Conservation (phyloP, 1,140 invertebrate species). For the Eupristina koningsbergeri region DNA sequence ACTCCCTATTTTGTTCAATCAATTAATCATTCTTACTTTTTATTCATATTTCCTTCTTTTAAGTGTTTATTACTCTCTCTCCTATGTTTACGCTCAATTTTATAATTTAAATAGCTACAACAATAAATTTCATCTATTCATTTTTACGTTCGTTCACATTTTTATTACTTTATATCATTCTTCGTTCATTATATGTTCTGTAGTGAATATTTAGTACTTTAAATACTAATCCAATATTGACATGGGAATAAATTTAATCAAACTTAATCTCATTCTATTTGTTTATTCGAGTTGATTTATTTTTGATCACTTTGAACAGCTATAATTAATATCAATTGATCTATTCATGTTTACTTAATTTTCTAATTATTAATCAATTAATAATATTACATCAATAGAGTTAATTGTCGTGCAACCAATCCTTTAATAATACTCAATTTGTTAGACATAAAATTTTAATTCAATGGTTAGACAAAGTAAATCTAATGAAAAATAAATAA, state of each 20-base stretch:
- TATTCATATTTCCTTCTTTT: neutral
- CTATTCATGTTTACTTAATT: too few species aligned
- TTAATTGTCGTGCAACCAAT: neutral
- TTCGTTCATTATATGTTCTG: neutral
- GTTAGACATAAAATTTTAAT: neutral
- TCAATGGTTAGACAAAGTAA: neutral
- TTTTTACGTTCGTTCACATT: too few species aligned
- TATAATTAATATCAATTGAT: too few species aligned
- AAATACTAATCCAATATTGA: too few species aligned
- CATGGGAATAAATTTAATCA: neutral
- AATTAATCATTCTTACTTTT: neutral
- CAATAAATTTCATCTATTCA: neutral
- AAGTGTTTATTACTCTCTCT: conserved; percentile 6
- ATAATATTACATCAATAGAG: neutral
- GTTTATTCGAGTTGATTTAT: neutral
- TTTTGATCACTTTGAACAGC: neutral
- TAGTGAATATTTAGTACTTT: too few species aligned
- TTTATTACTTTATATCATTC: neutral
- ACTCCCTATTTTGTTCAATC: conserved; percentile 23
- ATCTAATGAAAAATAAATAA: neutral
- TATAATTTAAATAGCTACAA: neutral
- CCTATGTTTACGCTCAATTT: conserved; percentile 19
- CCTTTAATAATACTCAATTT: neutral
- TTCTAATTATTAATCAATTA: too few species aligned
- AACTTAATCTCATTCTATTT: neutral